Percentiles rank a stretch among this genome's conserved stretches.
Conservation (phyloP, 2,113 vertebrate species). For the Labeo rohita region DNA sequence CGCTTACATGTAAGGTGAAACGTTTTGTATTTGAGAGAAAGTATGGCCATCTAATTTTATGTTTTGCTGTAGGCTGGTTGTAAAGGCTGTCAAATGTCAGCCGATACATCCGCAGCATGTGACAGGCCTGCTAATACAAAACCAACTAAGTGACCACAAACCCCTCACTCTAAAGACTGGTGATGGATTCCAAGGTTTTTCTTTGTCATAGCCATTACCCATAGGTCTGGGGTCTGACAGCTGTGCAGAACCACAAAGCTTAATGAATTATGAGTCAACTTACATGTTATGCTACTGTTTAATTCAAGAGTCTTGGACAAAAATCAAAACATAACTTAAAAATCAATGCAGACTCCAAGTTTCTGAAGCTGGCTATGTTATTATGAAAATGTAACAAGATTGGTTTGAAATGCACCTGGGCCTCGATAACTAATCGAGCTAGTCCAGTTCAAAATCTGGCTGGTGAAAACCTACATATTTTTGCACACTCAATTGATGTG, state of each 20-base stretch:
- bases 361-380: neutral
- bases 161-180: slow-evolving; percentile 66
- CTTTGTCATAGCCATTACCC: slow-evolving; percentile 30
- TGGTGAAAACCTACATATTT: neutral
- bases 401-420: neutral
- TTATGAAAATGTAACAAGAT: neutral
- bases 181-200: slow-evolving; percentile 59
- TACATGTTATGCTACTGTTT: slow-evolving; percentile 3
- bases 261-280: slow-evolving; percentile 55
- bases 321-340: neutral
- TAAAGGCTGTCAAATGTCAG: slow-evolving; percentile 68
- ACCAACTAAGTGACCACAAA: slow-evolving; percentile 67
- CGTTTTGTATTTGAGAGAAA: neutral
- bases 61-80: slow-evolving; percentile 37
- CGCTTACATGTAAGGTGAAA: neutral
- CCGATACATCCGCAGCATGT: slow-evolving; percentile 70
- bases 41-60: neutral
- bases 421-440: neutral
- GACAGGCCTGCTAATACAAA: slow-evolving; percentile 75
- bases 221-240: slow-evolving; percentile 45
- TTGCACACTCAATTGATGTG: neutral
- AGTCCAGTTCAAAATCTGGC: neutral
- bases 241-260: slow-evolving; percentile 50
- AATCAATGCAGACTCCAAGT: neutral
- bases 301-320: neutral